Evolutionary conservation across 2,113 vertebrate species (phyloP), one percentile per base, ranked within the genome.

Genomic region (Helogale parvula): DNA sequence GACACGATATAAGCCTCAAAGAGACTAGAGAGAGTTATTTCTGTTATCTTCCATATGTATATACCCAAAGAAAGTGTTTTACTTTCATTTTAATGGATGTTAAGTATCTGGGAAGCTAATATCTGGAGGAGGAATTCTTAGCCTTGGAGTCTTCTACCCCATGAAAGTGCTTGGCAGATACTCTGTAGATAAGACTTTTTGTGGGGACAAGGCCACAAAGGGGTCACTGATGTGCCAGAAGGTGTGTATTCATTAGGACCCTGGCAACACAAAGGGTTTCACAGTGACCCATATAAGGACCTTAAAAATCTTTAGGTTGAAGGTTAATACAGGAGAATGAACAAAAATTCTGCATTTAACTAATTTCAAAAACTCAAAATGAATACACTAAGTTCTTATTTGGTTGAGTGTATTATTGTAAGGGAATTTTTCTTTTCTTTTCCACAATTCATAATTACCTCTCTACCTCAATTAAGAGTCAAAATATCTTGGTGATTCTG

Each of bases 401-500:
- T 88, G 29, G 19, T 50, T 63, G 63, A 83, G 15, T 87, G 16
- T 16, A 72, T 93, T 93, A 84, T 31, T 5, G 12, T 47, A 35
- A 95, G 10, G 19, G 74, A 83, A 47, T 38, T 41, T 96, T 25
- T 52, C 60, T 16, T 83, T 77, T 63, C 68, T 81, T 66, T 80
- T 33, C 74, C 47, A 96, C 65, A 47, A 96, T 71, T 86, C 93
- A 92, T 52, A 6, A 45, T 92, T 92, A 94, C 47, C 7, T 94
- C 19, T 90, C 7, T 96, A 85, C 52, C 47, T 88, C 77, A 92
- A 68, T n/a, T 92, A 60, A 85, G 45, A 88, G 57, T 31, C 10
- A 68, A 93, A 94, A 71, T 86, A 86, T 65, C 19, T 80, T 21
- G 15, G 47, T 94, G 82, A 97, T 85, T 93, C 90, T 90, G 6